These are phyloP conservation scores for Fistularia commersonii DNA, from an alignment of 2,797 vertebrate species.

Conservation along the genomic window DNA sequence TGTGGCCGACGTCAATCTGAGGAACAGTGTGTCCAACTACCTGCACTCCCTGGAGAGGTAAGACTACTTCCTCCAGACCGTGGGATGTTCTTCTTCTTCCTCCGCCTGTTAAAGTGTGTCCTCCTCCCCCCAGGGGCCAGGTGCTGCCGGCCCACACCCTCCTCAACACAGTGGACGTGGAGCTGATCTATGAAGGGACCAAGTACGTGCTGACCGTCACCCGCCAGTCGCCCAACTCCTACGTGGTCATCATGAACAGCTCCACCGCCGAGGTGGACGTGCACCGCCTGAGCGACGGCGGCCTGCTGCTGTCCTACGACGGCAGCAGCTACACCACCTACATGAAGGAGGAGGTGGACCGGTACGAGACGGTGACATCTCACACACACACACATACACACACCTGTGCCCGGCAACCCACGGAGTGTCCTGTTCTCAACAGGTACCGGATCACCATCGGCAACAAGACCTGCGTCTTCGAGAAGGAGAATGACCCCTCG, in stretches of 20 bases:
- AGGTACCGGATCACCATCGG: conserved; percentile 98
- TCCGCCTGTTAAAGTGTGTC: too few species aligned
- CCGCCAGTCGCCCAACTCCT: conserved; percentile 94
- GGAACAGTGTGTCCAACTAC: conserved; percentile 96
- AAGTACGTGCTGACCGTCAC: conserved; percentile 96
- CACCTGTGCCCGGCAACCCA: too few species aligned
- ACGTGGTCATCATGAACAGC: conserved; percentile 95
- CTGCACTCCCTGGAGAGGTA: conserved; percentile 97
- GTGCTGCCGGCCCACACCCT: conserved; percentile 94
- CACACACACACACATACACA: background rate
- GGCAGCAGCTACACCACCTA: conserved; percentile 99
- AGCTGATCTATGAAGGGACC: conserved; percentile 93
- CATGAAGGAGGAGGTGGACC: conserved; percentile 98
- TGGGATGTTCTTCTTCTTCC: background rate
- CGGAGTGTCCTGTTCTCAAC: background rate
- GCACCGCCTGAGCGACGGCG: conserved; percentile 93
- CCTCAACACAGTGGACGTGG: conserved; percentile 92
- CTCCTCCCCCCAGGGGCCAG: conserved; percentile 79
- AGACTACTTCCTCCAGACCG: background rate
- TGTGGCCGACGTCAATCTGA: conserved; percentile 90
- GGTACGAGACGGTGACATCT: conserved; percentile 64
- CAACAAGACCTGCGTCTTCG: conserved; percentile 98
- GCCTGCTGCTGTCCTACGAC: conserved; percentile 92
- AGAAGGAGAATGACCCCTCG: conserved; percentile 96
- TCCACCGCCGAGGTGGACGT: conserved; percentile 92